Conservation (phyloP, 2,113 vertebrate species). For the Nipponia nippon region DNA sequence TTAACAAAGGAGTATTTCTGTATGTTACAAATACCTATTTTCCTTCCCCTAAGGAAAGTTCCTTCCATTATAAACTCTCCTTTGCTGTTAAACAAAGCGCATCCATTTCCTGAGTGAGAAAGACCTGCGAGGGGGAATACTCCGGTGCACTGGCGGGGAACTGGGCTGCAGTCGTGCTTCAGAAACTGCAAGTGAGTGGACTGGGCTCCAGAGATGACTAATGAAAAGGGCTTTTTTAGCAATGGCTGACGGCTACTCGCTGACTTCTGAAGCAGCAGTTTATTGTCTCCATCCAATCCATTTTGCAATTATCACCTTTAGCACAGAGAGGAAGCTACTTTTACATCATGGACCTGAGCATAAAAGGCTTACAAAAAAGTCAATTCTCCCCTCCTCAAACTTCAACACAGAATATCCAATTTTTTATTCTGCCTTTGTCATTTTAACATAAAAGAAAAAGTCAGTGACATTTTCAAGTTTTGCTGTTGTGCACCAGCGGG, state of each 20-base stretch:
- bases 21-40: not conserved
- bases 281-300: not conserved
- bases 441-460: not conserved
- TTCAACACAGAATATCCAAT: not conserved
- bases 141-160: not conserved
- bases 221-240: not conserved
- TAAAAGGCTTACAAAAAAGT: not conserved
- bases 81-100: not conserved
- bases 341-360: not conserved
- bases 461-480: not conserved
- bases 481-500: not conserved
- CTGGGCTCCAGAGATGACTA: not conserved
- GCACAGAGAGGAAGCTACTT: not conserved
- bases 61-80: not conserved
- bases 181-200: not conserved
- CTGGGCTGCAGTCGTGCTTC: not conserved
- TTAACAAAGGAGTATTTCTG: not conserved
- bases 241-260: not conserved
- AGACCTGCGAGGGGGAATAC: not conserved
- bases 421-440: conserved; percentile 2
- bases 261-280: not conserved
- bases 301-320: not conserved
- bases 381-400: not conserved
- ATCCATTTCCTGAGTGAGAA: not conserved
- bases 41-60: not conserved